Conservation (phyloP, 2,797 vertebrate species). For the Oryzias dopingdopingensis region DNA sequence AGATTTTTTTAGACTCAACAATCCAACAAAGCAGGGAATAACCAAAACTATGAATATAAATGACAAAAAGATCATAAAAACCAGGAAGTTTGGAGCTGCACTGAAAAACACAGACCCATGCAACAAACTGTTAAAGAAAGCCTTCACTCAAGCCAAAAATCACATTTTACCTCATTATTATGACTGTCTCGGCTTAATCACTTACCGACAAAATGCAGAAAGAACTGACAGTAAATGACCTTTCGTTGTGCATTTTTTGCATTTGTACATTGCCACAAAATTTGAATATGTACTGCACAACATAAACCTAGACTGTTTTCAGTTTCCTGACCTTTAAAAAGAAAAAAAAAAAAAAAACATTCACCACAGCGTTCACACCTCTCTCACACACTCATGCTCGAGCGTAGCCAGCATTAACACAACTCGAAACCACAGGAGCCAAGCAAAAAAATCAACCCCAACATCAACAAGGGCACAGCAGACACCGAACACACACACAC, state of each 20-base stretch:
- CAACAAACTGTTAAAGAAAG: conserved; percentile 2
- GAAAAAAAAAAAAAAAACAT: conserved; percentile 2
- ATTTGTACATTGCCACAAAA: conserved; percentile 1
- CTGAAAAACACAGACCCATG: conserved; percentile 19
- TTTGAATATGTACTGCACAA: conserved; percentile 9
- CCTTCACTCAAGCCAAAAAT: background rate
- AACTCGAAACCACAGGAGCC: conserved; percentile 52
- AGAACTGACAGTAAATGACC: background rate
- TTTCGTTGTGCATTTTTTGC: background rate
- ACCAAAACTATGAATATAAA: too few relatives aligned
- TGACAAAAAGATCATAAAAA: too few relatives aligned
- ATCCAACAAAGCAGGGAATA: too few relatives aligned
- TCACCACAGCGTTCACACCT: conserved; percentile 31
- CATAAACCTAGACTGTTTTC: conserved; percentile 22
- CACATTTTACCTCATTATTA: background rate
- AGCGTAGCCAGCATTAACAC: conserved; percentile 55
- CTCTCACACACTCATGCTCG: conserved; percentile 46
- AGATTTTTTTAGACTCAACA: too few relatives aligned
- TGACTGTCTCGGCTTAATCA: background rate
- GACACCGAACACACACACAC: conserved; percentile 46
- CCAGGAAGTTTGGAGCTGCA: background rate
- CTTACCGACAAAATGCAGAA: background rate
- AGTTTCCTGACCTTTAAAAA: conserved; percentile 36
- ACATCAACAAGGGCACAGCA: conserved; percentile 40
- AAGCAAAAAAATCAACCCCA: conserved; percentile 36